A percentile compares a stretch with the other conserved stretches of the same genome.
These are phyloP conservation scores for Psix sp. DNA, from an alignment of 1,140 invertebrate genomes.

Conservation along the genomic window DNA sequence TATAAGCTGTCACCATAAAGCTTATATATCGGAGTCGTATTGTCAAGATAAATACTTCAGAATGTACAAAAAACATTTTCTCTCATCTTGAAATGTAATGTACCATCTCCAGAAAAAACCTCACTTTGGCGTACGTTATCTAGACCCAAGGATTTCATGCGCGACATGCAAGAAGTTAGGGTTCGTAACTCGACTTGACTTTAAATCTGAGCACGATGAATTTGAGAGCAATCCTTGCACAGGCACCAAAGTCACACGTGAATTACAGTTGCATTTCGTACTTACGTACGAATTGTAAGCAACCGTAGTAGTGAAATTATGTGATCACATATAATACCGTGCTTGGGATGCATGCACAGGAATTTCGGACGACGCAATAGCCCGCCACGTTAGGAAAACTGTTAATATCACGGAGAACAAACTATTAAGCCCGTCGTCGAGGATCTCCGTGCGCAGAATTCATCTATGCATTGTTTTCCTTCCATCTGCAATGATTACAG, in stretches of 20 bases:
- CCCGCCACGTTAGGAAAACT: slow-evolving; percentile 49
- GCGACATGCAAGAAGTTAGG: slow-evolving; percentile 19
- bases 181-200: slow-evolving; percentile 28
- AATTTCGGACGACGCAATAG: slow-evolving; percentile 42
- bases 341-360: slow-evolving; percentile 30
- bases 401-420: slow-evolving; percentile 47
- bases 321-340: slow-evolving; percentile 32
- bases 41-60: not conserved
- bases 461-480: slow-evolving; percentile 35
- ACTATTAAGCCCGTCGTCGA: slow-evolving; percentile 44
- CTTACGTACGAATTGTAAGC: slow-evolving; percentile 50
- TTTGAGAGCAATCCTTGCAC: slow-evolving; percentile 17
- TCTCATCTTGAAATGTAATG: slow-evolving; percentile 13
- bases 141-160: slow-evolving; percentile 37
- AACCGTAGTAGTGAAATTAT: slow-evolving; percentile 43
- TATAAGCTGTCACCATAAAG: too few relatives aligned
- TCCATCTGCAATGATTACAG: slow-evolving; percentile 23
- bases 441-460: slow-evolving; percentile 23
- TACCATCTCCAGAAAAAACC: too few relatives aligned
- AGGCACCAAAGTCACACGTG: not conserved
- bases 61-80: slow-evolving; percentile 8
- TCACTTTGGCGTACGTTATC: slow-evolving; percentile 22
- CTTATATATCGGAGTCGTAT: too few relatives aligned
- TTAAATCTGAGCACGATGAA: slow-evolving; percentile 37
- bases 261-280: slow-evolving; percentile 50